These are phyloP conservation scores for Apoda limacodes DNA, from an alignment of 2,888 invertebrate species.

Conservation along the genomic window DNA sequence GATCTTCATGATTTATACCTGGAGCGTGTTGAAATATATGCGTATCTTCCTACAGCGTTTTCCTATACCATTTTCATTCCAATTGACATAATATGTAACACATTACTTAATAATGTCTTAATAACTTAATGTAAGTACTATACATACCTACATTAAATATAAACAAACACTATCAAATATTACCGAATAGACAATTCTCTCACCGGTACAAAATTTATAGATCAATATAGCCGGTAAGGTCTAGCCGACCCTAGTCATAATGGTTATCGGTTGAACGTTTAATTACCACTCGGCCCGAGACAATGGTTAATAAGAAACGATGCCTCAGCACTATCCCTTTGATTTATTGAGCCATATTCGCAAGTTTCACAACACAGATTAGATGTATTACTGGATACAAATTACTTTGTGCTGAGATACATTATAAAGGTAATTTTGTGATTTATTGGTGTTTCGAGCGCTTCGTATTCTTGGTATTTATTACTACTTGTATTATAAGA, in stretches of 20 bases:
- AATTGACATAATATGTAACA: no score
- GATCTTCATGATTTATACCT: no score
- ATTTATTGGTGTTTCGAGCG: neutral
- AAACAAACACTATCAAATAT: no score
- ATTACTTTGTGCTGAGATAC: slow-evolving; percentile 32
- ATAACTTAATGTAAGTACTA: no score
- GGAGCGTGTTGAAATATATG: no score
- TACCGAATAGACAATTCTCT: no score
- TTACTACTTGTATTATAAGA: no score
- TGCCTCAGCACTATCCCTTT: slow-evolving; percentile 47
- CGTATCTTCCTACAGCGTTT: no score
- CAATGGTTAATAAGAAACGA: slow-evolving; percentile 66
- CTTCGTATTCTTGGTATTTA: no score
- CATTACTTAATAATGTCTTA: no score
- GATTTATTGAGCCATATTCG: slow-evolving; percentile 51
- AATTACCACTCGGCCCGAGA: slow-evolving; percentile 58
- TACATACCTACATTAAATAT: no score
- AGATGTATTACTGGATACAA: slow-evolving; percentile 45
- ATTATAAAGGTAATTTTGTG: slow-evolving; percentile 16
- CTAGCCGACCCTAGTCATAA: slow-evolving; percentile 44
- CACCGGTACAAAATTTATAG: slow-evolving; percentile 42
- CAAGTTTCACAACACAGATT: slow-evolving; percentile 44
- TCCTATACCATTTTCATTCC: no score
- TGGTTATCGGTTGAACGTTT: slow-evolving; percentile 54
- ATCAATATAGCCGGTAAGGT: slow-evolving; percentile 56